Conservation (phyloP, 2,888 invertebrate species). For the Digitonthophagus gazella region DNA sequence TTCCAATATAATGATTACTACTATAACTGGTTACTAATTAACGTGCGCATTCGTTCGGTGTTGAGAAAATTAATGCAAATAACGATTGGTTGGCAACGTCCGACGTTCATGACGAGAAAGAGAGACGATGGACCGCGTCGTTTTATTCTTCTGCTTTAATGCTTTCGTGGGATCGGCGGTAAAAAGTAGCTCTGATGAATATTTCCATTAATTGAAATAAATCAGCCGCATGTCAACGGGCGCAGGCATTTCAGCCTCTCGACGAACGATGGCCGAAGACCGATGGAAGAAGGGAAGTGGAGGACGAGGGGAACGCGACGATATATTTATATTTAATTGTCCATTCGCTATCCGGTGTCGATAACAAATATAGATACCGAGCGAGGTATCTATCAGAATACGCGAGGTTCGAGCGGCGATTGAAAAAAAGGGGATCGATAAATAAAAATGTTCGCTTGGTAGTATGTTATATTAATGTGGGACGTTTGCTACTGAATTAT, state of each 20-base stretch:
- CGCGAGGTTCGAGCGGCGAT: neutral
- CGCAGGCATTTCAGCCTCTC: conserved; percentile 28
- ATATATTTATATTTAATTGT: conserved; percentile 24
- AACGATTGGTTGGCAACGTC: conserved; percentile 1
- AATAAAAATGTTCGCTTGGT: conserved; percentile 2
- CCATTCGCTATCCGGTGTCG: conserved; percentile 24
- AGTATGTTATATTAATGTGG: conserved; percentile 7
- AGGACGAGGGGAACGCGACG: conserved; percentile 1
- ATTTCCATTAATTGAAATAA: conserved; percentile 52
- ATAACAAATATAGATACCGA: conserved; percentile 26
- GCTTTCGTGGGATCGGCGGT: conserved; percentile 40
- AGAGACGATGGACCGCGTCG: conserved; percentile 8
- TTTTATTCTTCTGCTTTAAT: conserved; percentile 43
- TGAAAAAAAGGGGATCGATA: neutral
- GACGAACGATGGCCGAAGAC: conserved; percentile 16
- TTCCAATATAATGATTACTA: neutral
- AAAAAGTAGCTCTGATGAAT: conserved; percentile 43
- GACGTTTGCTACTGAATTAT: conserved; percentile 6
- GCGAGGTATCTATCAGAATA: conserved; percentile 19
- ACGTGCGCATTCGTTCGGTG: neutral
- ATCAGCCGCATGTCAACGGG: conserved; percentile 41
- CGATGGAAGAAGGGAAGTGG: neutral
- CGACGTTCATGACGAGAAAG: conserved; percentile 8
- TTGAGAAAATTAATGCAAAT: conserved; percentile 8
- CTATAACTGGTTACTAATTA: neutral